Evolutionary conservation across 2,113 vertebrate genomes (phyloP).

Genomic region (Petrocephalus microphthalmus): DNA sequence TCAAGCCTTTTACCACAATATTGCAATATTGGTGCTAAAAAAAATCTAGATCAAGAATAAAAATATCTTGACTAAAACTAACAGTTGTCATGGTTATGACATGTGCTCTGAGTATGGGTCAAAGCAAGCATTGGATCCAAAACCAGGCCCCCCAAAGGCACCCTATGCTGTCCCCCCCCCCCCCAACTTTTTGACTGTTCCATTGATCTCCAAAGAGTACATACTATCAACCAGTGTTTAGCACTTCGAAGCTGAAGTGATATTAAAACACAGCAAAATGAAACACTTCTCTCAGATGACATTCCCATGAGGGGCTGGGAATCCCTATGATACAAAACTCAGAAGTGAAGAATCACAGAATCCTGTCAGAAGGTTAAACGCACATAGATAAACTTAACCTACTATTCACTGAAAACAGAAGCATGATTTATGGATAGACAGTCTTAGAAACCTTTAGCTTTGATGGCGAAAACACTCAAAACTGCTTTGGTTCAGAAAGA

Average conservation of each 20-base stretch:
- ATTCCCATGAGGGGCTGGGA: neutral
- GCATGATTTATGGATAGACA: neutral
- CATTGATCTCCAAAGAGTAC: constrained; percentile 15
- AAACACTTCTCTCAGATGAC: neutral
- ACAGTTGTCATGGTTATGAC: constrained; percentile 27
- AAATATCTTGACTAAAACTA: constrained; percentile 23
- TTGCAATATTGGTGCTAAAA: constrained; percentile 1
- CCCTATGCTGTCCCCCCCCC: neutral
- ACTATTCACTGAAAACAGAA: neutral
- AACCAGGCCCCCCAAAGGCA: constrained; percentile 7
- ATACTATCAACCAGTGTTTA: neutral
- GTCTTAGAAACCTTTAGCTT: neutral
- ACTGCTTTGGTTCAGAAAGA: neutral
- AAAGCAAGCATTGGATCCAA: constrained; percentile 14
- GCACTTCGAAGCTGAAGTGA: neutral
- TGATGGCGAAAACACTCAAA: neutral
- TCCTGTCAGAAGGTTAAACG: neutral
- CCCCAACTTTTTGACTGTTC: neutral
- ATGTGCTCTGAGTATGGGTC: constrained; percentile 14
- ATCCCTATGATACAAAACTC: neutral
- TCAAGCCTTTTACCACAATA: neutral
- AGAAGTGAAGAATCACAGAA: neutral
- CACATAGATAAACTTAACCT: neutral
- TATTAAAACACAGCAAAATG: neutral
- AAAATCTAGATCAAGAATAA: constrained; percentile 21